Evolutionary conservation across 2,797 vertebrate genomes (phyloP).

Genomic region (Rhadinocentrus ornatus): DNA sequence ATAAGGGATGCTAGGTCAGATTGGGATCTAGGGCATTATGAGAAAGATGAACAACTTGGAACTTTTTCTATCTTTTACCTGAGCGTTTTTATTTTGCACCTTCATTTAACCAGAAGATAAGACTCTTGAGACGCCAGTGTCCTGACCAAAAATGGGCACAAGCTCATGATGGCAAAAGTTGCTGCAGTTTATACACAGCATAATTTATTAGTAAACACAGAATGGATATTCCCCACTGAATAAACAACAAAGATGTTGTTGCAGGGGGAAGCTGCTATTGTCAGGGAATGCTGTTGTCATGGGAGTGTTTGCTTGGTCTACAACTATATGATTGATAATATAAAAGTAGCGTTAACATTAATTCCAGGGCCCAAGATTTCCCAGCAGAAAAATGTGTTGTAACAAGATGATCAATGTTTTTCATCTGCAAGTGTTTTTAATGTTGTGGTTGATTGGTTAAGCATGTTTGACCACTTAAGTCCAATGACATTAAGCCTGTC

Average conservation of each 20-base stretch:
- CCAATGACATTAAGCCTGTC: not conserved
- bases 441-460: not conserved
- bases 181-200: not conserved
- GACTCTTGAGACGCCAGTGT: not conserved
- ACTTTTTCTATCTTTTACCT: not conserved
- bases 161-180: not conserved
- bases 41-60: not conserved
- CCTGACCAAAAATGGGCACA: not conserved
- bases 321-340: not conserved
- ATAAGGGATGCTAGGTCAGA: not conserved
- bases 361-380: not conserved
- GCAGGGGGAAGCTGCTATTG: not conserved
- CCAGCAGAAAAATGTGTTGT: not conserved
- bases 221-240: no score
- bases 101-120: not conserved
- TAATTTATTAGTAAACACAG: not conserved
- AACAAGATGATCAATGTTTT: not conserved
- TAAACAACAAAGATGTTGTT: not conserved
- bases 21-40: not conserved
- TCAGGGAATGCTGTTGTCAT: not conserved
- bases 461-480: not conserved
- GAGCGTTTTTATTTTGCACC: not conserved
- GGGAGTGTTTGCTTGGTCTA: not conserved
- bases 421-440: not conserved
- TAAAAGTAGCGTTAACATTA: not conserved